A percentile compares a stretch with the other conserved stretches of the same genome.
These are phyloP conservation scores for Pegoplata infirma DNA, from an alignment of 2,888 invertebrate species.

Conservation along the genomic window DNA sequence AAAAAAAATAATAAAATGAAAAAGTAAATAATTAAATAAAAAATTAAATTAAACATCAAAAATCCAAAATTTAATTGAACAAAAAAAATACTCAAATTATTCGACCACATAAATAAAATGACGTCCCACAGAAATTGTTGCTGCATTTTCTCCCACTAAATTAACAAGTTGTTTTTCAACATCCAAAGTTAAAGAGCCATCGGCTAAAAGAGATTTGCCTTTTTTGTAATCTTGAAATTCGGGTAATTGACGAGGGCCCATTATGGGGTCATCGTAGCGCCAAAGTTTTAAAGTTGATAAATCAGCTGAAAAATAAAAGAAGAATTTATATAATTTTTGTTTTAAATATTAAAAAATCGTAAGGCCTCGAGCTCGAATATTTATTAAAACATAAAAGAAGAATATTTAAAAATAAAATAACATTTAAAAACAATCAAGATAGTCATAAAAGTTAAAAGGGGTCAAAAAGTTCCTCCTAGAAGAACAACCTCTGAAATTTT, in stretches of 20 bases:
- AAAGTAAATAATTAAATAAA: constrained; percentile 8
- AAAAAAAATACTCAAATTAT: constrained; percentile 61
- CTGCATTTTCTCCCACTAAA: constrained; percentile 74
- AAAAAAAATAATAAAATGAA: constrained; percentile 13
- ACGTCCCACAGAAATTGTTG: constrained; percentile 79
- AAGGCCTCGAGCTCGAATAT: too few species aligned
- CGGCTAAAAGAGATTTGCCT: constrained; percentile 79
- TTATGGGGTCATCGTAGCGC: constrained; percentile 86
- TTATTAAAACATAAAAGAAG: too few species aligned
- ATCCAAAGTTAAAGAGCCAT: constrained; percentile 79
- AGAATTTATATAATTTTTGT: not conserved
- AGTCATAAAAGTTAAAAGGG: too few species aligned
- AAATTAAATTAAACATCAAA: not conserved
- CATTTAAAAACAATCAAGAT: too few species aligned
- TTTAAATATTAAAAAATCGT: too few species aligned
- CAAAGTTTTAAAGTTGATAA: constrained; percentile 82
- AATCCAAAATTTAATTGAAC: not conserved
- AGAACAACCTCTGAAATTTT: too few species aligned
- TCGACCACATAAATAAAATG: constrained; percentile 79
- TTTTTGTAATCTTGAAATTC: constrained; percentile 82
- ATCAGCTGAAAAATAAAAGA: constrained; percentile 63
- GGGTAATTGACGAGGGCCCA: constrained; percentile 89
- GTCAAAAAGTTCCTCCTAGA: too few species aligned
- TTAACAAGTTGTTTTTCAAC: constrained; percentile 78
- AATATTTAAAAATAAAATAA: too few species aligned